Conservation (phyloP, 2,888 invertebrate genomes). For the Tetragnatha montana region DNA sequence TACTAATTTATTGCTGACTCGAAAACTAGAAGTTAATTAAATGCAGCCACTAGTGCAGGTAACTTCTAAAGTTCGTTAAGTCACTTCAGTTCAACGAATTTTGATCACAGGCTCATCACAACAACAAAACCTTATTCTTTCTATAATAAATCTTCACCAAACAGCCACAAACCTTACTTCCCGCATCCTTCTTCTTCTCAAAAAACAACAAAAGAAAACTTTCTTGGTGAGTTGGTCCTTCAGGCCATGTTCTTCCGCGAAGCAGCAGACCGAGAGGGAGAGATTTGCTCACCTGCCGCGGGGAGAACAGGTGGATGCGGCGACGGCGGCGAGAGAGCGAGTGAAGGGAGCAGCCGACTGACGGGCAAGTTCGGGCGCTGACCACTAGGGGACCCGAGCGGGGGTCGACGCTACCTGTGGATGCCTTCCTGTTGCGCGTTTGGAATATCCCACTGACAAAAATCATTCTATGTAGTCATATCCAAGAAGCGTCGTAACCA, state of each 20-base stretch:
- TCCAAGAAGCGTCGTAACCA: too few species aligned
- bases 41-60: too few species aligned
- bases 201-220: neutral
- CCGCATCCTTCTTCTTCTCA: neutral
- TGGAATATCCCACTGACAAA: too few species aligned
- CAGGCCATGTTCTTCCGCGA: neutral
- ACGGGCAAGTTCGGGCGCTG: constrained; percentile 20
- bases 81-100: too few species aligned
- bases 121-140: neutral
- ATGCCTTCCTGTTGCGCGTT: neutral
- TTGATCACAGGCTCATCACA: too few species aligned
- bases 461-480: too few species aligned
- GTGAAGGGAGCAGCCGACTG: constrained; percentile 11
- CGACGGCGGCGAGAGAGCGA: constrained; percentile 10
- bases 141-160: neutral
- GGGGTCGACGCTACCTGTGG: constrained; percentile 48
- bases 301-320: neutral
- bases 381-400: constrained; percentile 39
- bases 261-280: too few species aligned
- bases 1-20: too few species aligned
- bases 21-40: too few species aligned
- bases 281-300: too few species aligned
- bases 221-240: neutral
- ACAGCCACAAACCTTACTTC: neutral
- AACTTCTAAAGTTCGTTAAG: too few species aligned